Conservation (phyloP, 2,888 invertebrate species). For the Cremastobaeus sp. region DNA sequence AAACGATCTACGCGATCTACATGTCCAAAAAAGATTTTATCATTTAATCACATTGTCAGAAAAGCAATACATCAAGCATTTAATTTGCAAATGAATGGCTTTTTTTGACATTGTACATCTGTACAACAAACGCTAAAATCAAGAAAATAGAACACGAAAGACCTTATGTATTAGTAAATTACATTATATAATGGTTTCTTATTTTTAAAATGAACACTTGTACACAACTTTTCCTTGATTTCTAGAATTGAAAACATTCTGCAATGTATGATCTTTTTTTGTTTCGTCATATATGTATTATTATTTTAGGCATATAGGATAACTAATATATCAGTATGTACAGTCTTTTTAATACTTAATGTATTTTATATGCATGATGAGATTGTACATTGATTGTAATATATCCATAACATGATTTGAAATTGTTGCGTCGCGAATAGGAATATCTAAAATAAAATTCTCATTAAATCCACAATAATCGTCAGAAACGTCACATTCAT, state of each 20-base stretch:
- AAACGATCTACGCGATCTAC: conserved; percentile 33
- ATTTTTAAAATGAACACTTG: conserved; percentile 6
- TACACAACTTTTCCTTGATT: no score
- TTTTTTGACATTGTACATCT: conserved; percentile 31
- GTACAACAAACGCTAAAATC: conserved; percentile 22
- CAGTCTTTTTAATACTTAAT: conserved; percentile 34
- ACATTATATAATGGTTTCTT: conserved; percentile 35
- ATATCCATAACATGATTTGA: conserved; percentile 9
- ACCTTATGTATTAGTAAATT: conserved; percentile 20
- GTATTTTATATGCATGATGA: conserved; percentile 31
- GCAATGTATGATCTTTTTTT: conserved; percentile 19
- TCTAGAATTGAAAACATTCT: conserved; percentile 10
- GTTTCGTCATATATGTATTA: not conserved
- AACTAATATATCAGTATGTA: conserved; percentile 30
- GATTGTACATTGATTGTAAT: conserved; percentile 41
- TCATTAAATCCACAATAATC: no score
- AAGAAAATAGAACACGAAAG: conserved; percentile 37
- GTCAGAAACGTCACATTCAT: no score
- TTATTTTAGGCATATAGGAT: conserved; percentile 14
- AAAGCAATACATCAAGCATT: conserved; percentile 20
- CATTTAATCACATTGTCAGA: conserved; percentile 21
- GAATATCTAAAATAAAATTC: no score
- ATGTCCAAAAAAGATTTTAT: conserved; percentile 34
- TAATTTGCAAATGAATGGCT: conserved; percentile 19
- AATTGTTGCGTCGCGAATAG: conserved; percentile 21